Conservation (phyloP, 2,113 vertebrate species). For the Eublepharis macularius region DNA sequence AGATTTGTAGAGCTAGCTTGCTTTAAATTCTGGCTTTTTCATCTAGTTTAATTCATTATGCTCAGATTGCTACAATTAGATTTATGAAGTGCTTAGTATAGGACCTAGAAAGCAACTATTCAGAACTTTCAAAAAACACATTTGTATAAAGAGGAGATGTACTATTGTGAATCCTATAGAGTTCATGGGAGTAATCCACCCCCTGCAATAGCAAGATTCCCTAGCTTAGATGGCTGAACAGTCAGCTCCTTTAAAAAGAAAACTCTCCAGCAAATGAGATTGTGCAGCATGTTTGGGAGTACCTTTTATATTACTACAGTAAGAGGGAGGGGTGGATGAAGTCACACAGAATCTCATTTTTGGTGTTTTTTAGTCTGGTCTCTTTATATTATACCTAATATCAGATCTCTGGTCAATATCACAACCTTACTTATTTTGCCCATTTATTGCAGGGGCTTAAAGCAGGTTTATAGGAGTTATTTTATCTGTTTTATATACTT, state of each 20-base stretch:
- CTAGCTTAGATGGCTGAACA: neutral
- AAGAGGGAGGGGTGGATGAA: too few species aligned
- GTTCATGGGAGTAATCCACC: neutral
- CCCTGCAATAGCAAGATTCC: neutral
- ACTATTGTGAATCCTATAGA: neutral
- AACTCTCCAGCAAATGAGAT: too few species aligned
- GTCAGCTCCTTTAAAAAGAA: too few species aligned
- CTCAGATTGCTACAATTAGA: neutral
- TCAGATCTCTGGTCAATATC: neutral
- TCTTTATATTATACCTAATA: neutral
- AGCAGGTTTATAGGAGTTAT: neutral
- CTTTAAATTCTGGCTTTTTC: neutral
- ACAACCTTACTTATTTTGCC: neutral
- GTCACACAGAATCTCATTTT: too few species aligned
- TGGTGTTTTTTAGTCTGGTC: too few species aligned
- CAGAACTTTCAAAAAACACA: neutral
- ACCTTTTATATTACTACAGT: too few species aligned
- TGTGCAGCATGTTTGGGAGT: too few species aligned
- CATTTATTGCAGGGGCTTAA: neutral
- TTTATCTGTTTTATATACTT: neutral
- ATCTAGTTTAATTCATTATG: neutral
- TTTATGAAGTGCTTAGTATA: neutral
- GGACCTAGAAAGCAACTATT: neutral
- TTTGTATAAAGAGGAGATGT: neutral
- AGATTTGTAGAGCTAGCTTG: too few species aligned